These are phyloP conservation scores for Platynereis dumerilii DNA, from an alignment of 2,888 invertebrate genomes.

Conservation along the genomic window DNA sequence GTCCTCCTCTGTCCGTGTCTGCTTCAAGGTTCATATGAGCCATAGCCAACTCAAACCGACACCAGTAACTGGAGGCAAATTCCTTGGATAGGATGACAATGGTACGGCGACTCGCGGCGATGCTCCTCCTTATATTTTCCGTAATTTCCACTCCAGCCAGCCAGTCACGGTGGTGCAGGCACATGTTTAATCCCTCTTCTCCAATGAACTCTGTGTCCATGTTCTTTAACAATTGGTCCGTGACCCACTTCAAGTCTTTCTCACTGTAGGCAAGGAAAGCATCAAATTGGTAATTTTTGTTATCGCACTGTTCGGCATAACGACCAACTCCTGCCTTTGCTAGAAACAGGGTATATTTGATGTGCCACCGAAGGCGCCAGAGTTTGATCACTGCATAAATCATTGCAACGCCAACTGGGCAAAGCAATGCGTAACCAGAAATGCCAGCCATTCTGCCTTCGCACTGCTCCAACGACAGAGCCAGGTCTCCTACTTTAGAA, in stretches of 20 bases:
- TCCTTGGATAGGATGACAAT: constrained; percentile 72
- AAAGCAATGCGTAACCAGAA: not conserved
- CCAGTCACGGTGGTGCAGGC: constrained; percentile 76
- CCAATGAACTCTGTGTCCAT: constrained; percentile 65
- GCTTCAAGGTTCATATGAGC: not conserved
- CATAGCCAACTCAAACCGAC: constrained; percentile 74
- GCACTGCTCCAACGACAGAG: too few relatives aligned
- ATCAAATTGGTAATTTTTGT: constrained; percentile 67
- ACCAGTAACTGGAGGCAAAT: constrained; percentile 76
- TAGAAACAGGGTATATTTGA: not conserved
- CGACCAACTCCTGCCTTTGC: not conserved
- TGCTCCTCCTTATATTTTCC: constrained; percentile 75
- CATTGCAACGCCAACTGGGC: not conserved
- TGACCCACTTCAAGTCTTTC: constrained; percentile 72
- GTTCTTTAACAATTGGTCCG: constrained; percentile 71
- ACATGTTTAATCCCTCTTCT: constrained; percentile 66
- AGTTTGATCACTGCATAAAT: not conserved
- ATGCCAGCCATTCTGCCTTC: too few relatives aligned
- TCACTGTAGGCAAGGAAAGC: constrained; percentile 76
- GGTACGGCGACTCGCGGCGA: constrained; percentile 72
- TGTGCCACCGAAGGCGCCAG: not conserved
- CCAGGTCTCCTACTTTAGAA: not conserved
- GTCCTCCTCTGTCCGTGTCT: not conserved
- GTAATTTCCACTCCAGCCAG: constrained; percentile 74
- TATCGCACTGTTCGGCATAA: not conserved